Conservation (phyloP, 2,113 vertebrate species). For the Sorex araneus region DNA sequence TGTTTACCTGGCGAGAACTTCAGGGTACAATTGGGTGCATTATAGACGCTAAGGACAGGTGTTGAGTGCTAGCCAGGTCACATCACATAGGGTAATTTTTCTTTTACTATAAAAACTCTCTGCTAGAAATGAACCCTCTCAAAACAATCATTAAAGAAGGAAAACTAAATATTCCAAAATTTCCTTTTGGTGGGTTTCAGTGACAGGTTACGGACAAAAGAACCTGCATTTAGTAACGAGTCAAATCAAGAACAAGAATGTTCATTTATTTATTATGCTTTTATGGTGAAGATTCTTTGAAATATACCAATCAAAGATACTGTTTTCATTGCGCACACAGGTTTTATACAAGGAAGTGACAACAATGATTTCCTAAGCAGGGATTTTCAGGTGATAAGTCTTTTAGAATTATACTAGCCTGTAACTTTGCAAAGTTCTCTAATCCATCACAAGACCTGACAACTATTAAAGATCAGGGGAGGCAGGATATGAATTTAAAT, state of each 20-base stretch:
- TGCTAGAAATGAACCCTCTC: too few relatives aligned
- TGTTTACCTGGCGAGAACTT: not conserved
- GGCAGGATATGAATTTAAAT: conserved; percentile 71
- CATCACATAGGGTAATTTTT: too few relatives aligned
- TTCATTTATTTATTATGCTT: not conserved
- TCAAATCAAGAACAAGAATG: not conserved
- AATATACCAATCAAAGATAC: not conserved
- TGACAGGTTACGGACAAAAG: not conserved
- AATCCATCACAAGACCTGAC: conserved; percentile 67
- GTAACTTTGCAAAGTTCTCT: conserved; percentile 58
- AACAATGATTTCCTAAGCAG: conserved; percentile 65
- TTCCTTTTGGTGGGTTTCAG: not conserved
- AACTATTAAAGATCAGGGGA: conserved; percentile 58
- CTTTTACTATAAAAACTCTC: too few relatives aligned
- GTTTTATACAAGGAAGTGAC: conserved; percentile 54
- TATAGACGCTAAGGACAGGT: not conserved
- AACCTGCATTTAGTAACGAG: not conserved
- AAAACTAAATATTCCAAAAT: not conserved
- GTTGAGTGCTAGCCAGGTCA: too few relatives aligned
- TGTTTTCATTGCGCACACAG: conserved; percentile 11
- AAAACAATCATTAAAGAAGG: not conserved
- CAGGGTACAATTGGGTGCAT: not conserved
- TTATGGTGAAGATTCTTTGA: not conserved
- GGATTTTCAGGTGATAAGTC: conserved; percentile 64
- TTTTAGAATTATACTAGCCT: conserved; percentile 56